Base-by-base conservation (phyloP, 53 echinoderm and acorn worm species). In the Astropecten irregularis region DNA sequence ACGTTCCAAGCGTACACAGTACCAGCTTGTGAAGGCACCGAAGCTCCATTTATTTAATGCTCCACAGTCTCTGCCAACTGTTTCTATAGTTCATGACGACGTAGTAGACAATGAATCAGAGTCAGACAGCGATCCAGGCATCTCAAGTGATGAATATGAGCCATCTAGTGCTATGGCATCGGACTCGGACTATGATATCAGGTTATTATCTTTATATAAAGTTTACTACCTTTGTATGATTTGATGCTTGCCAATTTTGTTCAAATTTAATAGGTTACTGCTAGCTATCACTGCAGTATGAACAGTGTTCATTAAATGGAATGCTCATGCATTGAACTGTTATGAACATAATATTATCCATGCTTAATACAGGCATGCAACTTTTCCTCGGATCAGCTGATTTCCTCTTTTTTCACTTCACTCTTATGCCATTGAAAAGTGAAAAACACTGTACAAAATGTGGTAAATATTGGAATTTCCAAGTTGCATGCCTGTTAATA, bases 131-230 rank as follows among this genome's bases (percentile, higher is more conserved):
- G n/a, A 9, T 65, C 30, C 29, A 28, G 4, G 37, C 35, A 13
- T 2, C 38, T 28, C 30, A 27, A 65, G 54, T 22, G 13, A 19
- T 23, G 54, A 38, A 20, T 73, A 73, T 25, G 13, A 73, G 21
- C 37, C 29, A 9, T 73, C 73, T n/a, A 37, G 38, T 73, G 31
- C 39, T 18, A 53, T 54, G 37, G 31, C n/a, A 13, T 73, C 73
- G 1, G 73, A 67, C 44, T 36, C 67, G 22, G 67, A 67, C 40
- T 67, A n/a, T 20, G 67, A 54, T 53, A 19, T 65, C 15, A 18
- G 15, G 16, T 14, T 28, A 4, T 73, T 52, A 10, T 30, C 6
- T 18, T 34, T 21, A 21, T 5, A 73, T 36, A 51, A 21, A 39
- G 19, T 19, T 33, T 71, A 54, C 55, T 22, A 68, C 31, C 1